Evolutionary conservation across 2,113 vertebrate genomes (phyloP).

Genomic region (Solenodon paradoxus): DNA sequence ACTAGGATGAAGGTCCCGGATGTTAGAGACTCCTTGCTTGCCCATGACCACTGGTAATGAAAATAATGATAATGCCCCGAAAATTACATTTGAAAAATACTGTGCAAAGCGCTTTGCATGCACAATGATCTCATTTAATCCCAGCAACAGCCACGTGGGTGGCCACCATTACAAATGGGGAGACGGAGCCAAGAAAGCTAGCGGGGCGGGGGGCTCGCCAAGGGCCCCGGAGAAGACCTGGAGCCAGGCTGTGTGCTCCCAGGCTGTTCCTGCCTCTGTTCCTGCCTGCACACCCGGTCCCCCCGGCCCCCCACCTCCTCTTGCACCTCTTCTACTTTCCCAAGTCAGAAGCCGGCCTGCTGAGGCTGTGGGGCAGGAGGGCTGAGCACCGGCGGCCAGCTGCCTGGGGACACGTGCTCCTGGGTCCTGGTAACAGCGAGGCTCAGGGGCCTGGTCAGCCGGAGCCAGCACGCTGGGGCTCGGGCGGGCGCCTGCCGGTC

Average conservation of each 20-base stretch:
- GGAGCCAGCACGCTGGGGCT: rapidly evolving
- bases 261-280: not conserved
- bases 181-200: not conserved
- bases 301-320: not conserved
- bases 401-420: rapidly evolving
- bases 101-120: rapidly evolving
- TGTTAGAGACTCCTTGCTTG: no score
- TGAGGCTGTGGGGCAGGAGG: not conserved
- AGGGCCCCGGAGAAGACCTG: rapidly evolving
- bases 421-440: rapidly evolving
- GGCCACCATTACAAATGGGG: not conserved
- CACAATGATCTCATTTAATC: not conserved
- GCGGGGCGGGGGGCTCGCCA: not conserved
- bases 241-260: rapidly evolving
- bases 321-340: not conserved
- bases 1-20: rapidly evolving
- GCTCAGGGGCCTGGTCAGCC: not conserved
- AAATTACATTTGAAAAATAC: no score
- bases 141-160: rapidly evolving
- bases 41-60: not conserved
- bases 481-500: not conserved
- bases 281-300: rapidly evolving
- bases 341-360: not conserved
- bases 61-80: not conserved
- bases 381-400: not conserved